Conservation (phyloP, 2,888 invertebrate species). For the Drosophila diplacantha region DNA sequence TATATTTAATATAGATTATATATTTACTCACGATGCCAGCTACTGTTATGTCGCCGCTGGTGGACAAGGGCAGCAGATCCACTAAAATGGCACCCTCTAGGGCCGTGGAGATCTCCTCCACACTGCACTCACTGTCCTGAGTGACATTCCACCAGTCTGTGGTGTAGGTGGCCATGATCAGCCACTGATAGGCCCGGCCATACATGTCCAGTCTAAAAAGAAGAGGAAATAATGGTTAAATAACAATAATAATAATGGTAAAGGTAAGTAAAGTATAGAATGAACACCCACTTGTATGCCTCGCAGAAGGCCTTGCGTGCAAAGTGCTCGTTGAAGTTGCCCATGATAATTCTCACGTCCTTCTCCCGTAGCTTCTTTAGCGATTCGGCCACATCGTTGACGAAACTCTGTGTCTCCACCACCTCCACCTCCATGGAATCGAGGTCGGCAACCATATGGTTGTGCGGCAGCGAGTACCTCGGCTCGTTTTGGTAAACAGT, state of each 20-base stretch:
- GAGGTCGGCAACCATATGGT: slow-evolving; percentile 90
- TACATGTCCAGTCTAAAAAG: slow-evolving; percentile 86
- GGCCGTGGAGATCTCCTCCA: slow-evolving; percentile 86
- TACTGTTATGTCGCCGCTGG: slow-evolving; percentile 90
- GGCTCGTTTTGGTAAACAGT: slow-evolving; percentile 98
- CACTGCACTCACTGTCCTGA: slow-evolving; percentile 83
- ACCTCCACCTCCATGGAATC: slow-evolving; percentile 89
- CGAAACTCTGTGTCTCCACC: slow-evolving; percentile 93
- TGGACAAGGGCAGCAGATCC: slow-evolving; percentile 91
- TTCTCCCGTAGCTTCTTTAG: slow-evolving; percentile 90
- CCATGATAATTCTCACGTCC: slow-evolving; percentile 95
- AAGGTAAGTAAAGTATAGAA: not conserved
- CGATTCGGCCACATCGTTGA: slow-evolving; percentile 90
- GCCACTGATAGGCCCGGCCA: slow-evolving; percentile 96
- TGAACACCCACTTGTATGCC: slow-evolving; percentile 83
- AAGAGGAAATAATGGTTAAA: not conserved
- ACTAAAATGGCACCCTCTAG: slow-evolving; percentile 93
- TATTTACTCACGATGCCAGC: slow-evolving; percentile 88
- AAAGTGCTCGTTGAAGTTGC: slow-evolving; percentile 97
- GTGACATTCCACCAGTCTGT: slow-evolving; percentile 85
- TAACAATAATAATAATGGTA: too few relatives aligned
- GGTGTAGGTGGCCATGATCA: slow-evolving; percentile 92
- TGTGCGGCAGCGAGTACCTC: slow-evolving; percentile 93
- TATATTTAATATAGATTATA: not conserved
- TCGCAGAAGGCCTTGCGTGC: slow-evolving; percentile 93